Conservation (phyloP, 2,797 vertebrate genomes). For the Tokudaia tokunoshimensis region DNA sequence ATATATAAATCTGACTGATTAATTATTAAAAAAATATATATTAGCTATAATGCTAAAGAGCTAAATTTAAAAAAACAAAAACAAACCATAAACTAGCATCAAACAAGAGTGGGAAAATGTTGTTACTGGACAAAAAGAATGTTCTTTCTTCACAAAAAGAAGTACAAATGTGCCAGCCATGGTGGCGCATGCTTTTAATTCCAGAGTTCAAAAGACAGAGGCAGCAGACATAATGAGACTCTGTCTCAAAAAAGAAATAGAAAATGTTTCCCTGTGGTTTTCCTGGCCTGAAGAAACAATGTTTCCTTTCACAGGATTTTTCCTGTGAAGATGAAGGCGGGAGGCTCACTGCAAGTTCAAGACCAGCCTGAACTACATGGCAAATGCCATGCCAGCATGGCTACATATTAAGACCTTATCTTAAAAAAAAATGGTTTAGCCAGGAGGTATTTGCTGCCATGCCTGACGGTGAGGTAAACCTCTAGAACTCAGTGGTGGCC, state of each 20-base stretch:
- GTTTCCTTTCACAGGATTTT: conserved; percentile 27
- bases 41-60: background rate
- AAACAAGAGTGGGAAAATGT: background rate
- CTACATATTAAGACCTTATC: background rate
- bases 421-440: background rate
- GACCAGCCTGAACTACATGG: too few species aligned
- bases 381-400: background rate
- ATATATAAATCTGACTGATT: too few species aligned
- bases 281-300: conserved; percentile 15
- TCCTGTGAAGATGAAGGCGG: background rate
- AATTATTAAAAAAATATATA: background rate
- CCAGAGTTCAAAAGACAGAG: background rate
- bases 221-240: background rate
- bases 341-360: background rate
- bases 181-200: background rate
- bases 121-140: conserved; percentile 10
- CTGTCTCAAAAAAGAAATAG: background rate
- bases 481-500: background rate
- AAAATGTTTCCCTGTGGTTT: conserved; percentile 24
- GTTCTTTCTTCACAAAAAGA: conserved; percentile 16
- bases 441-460: background rate
- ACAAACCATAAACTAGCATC: background rate
- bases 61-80: conserved; percentile 34
- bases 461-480: background rate
- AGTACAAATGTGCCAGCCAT: background rate